Conservation (phyloP, 2,113 vertebrate species). For the Lamprotornis superbus region DNA sequence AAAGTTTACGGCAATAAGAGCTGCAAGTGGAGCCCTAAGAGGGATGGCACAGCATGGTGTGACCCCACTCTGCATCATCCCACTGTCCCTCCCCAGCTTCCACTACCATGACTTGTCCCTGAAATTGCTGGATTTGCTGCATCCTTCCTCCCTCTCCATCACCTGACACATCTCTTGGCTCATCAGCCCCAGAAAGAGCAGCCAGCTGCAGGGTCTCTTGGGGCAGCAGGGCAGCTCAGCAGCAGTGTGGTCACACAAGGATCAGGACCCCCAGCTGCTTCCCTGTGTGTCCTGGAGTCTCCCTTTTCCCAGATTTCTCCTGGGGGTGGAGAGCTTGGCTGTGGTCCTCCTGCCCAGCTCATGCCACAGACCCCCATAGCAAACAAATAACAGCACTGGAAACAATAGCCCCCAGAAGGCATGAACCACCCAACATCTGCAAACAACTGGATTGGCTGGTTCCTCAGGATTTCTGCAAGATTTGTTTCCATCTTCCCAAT, state of each 20-base stretch:
- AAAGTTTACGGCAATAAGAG: background rate
- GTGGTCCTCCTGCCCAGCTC: background rate
- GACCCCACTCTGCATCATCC: background rate
- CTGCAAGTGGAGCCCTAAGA: background rate
- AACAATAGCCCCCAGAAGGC: conserved; percentile 44
- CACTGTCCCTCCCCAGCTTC: background rate
- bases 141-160: background rate
- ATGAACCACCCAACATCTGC: conserved; percentile 51
- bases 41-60: fast-evolving
- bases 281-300: background rate
- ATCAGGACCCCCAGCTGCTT: background rate
- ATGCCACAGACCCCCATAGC: background rate
- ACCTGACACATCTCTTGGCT: background rate
- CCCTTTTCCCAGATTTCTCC: background rate
- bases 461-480: background rate
- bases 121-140: background rate
- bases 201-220: fast-evolving
- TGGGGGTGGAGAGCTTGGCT: background rate
- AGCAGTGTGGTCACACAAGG: fast-evolving
- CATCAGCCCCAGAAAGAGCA: background rate
- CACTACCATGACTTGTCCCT: fast-evolving
- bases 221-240: background rate
- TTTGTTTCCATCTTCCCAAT: conserved; percentile 15
- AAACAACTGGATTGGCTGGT: background rate
- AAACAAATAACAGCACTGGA: background rate